These are phyloP conservation scores for Microcebus lehilahytsara DNA, from an alignment of 2,113 vertebrate genomes.

Conservation along the genomic window DNA sequence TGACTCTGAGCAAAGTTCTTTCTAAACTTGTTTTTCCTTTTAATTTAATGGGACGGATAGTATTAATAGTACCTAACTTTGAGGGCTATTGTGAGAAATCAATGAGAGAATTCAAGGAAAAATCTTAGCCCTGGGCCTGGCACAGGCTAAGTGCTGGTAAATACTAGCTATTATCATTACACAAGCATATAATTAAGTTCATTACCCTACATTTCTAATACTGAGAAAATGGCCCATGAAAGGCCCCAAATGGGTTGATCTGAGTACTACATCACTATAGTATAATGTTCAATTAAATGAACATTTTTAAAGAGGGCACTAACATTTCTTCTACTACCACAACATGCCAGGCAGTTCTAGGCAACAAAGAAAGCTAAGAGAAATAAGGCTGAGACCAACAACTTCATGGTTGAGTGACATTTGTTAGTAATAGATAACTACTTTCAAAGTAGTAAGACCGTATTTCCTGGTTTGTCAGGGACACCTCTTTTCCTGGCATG, in stretches of 20 bases:
- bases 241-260: not conserved
- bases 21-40: slow-evolving; percentile 22
- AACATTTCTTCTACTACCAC: not conserved
- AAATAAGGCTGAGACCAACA: not conserved
- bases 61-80: not conserved
- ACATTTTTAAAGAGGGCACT: slow-evolving; percentile 1
- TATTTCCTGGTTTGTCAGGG: not conserved
- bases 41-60: not conserved
- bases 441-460: not conserved
- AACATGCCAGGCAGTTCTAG: not conserved
- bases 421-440: not conserved
- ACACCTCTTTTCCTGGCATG: not conserved
- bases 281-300: slow-evolving; percentile 31
- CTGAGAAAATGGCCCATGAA: slow-evolving; percentile 62
- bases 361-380: slow-evolving; percentile 35
- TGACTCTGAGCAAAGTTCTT: slow-evolving; percentile 16
- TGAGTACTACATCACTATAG: slow-evolving; percentile 24
- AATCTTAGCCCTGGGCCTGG: slow-evolving; percentile 34
- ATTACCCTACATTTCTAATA: slow-evolving; percentile 41
- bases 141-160: slow-evolving; percentile 40
- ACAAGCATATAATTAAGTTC: slow-evolving; percentile 62
- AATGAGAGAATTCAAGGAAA: slow-evolving; percentile 26
- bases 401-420: not conserved
- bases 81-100: slow-evolving; percentile 29
- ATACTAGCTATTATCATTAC: slow-evolving; percentile 41